Percentiles rank a stretch among this genome's conserved stretches.
phyloP scores from a whole-genome alignment of 2,888 invertebrate genomes.

The Phasia obesa region DNA sequence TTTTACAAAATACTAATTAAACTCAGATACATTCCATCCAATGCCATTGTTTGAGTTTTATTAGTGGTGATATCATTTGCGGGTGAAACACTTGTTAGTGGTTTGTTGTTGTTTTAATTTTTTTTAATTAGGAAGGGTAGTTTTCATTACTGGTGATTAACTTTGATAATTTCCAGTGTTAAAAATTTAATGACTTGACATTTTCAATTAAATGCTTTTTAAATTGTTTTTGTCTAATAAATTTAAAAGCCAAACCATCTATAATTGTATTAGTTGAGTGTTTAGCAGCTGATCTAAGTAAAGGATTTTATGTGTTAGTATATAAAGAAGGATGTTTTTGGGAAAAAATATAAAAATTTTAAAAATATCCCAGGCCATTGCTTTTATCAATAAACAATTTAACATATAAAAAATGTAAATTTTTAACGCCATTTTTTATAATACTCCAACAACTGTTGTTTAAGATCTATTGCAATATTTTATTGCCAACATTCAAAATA shows the following conservation, averaged over 20 bases:
- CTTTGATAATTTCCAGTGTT: conserved; percentile 59
- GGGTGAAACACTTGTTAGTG: conserved; percentile 53
- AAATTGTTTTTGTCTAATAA: neutral
- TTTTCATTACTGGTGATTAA: conserved; percentile 18
- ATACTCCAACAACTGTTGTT: no score
- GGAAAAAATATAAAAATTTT: no score
- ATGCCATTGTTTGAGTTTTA: conserved; percentile 43
- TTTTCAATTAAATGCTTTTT: conserved; percentile 60
- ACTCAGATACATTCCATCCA: conserved; percentile 48
- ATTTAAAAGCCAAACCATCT: neutral
- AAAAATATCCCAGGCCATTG: no score
- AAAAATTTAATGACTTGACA: conserved; percentile 60
- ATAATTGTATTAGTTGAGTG: neutral
- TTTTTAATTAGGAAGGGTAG: conserved; percentile 11
- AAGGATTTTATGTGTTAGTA: neutral
- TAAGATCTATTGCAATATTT: no score
- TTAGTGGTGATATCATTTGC: conserved; percentile 64
- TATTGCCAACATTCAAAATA: no score
- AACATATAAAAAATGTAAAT: no score
- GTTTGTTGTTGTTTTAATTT: conserved; percentile 28
- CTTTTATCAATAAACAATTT: no score
- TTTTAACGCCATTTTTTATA: no score
- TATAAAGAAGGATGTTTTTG: no score
- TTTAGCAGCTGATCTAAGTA: neutral
- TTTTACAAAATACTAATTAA: conserved; percentile 67